Conservation (phyloP, 1,140 invertebrate species). For the Drosophila asahinai region DNA sequence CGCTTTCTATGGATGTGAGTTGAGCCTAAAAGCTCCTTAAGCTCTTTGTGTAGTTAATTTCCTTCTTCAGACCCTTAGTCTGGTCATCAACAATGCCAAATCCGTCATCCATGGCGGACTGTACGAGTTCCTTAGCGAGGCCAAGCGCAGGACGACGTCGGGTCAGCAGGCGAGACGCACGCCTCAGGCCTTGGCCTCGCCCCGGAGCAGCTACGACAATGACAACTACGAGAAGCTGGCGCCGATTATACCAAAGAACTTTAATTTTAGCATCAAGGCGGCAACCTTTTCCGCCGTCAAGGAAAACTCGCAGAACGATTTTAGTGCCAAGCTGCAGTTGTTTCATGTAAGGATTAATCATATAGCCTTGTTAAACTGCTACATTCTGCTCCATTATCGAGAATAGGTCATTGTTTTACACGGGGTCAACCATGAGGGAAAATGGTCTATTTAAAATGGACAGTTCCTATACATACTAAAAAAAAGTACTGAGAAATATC, state of each 20-base stretch:
- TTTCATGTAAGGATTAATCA: slow-evolving; percentile 50
- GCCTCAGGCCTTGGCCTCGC: slow-evolving; percentile 12
- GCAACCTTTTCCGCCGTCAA: slow-evolving; percentile 89
- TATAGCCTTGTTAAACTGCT: too few species aligned
- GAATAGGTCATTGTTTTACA: too few species aligned
- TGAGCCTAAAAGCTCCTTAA: background rate
- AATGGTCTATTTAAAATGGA: too few species aligned
- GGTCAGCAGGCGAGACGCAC: slow-evolving; percentile 43
- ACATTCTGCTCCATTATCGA: too few species aligned
- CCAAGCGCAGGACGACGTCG: slow-evolving; percentile 83
- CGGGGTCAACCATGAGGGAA: too few species aligned
- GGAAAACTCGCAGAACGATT: slow-evolving; percentile 87
- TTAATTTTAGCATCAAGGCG: slow-evolving; percentile 89
- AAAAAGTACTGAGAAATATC: too few species aligned
- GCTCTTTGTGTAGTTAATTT: slow-evolving; percentile 18
- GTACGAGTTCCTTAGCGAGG: slow-evolving; percentile 87
- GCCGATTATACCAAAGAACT: slow-evolving; percentile 92
- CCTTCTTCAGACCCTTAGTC: slow-evolving; percentile 89
- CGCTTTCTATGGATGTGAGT: slow-evolving; percentile 91
- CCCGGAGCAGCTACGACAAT: slow-evolving; percentile 65
- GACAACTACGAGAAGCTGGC: slow-evolving; percentile 87
- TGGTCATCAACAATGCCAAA: slow-evolving; percentile 89
- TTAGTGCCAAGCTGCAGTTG: slow-evolving; percentile 87
- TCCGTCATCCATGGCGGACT: slow-evolving; percentile 89
- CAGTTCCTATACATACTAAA: too few species aligned